Percentiles rank a stretch among this genome's conserved stretches.
Evolutionary conservation across 2,113 vertebrate genomes (phyloP).

Genomic region (Fulmarus glacialis): DNA sequence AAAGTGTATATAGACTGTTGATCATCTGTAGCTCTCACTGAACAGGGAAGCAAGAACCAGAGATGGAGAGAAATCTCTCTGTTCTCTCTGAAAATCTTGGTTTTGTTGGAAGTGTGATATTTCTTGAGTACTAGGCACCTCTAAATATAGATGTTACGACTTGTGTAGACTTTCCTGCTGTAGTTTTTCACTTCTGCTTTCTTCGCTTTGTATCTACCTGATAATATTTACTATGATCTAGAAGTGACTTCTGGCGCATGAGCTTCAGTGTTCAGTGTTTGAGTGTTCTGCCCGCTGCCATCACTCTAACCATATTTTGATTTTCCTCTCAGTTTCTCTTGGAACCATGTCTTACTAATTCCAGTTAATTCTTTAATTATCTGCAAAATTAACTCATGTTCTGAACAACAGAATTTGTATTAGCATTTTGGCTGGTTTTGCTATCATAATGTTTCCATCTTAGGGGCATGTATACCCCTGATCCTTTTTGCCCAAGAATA

Average conservation of each 20-base stretch:
- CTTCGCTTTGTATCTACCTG: accelerated
- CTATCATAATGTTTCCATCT: background rate
- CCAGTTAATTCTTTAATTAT: background rate
- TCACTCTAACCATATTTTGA: background rate
- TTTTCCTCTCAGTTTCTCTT: background rate
- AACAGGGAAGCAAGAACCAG: background rate
- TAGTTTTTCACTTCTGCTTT: background rate
- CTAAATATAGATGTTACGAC: background rate
- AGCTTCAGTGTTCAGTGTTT: background rate
- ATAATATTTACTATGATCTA: background rate
- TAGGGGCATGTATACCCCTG: background rate
- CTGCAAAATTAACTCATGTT: background rate
- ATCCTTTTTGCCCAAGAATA: background rate
- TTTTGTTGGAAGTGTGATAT: background rate
- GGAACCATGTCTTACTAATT: background rate
- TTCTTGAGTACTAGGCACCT: background rate
- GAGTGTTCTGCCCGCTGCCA: background rate
- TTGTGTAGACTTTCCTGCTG: background rate
- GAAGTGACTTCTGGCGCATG: background rate
- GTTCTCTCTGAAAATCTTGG: background rate
- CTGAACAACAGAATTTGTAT: background rate
- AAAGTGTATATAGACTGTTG: background rate
- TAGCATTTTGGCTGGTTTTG: background rate
- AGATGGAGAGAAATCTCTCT: background rate
- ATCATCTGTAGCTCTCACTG: background rate